phyloP scores from a whole-genome alignment of 2,888 invertebrate genomes.

The Diogma glabrata region DNA sequence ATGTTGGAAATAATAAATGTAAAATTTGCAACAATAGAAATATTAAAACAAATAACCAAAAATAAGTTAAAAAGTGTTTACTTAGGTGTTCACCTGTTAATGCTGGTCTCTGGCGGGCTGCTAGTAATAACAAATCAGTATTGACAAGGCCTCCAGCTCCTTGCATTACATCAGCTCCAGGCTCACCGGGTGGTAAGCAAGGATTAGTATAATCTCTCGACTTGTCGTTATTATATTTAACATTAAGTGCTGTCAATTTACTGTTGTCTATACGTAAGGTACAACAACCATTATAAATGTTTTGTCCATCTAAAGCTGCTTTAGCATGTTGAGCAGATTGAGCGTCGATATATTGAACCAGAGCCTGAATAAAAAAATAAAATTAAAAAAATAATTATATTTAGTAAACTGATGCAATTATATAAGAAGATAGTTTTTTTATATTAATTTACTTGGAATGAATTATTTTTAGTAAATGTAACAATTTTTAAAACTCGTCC shows the following conservation, averaged over 20 bases:
- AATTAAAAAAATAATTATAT: neutral
- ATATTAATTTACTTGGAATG: constrained; percentile 35
- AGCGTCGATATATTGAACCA: constrained; percentile 97
- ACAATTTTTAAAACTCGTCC: constrained; percentile 99
- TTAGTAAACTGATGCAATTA: neutral
- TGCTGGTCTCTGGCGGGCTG: constrained; percentile 36
- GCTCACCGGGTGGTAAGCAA: constrained; percentile 88
- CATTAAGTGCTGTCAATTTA: constrained; percentile 94
- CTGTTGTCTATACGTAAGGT: constrained; percentile 98
- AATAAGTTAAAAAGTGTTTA: too few species aligned
- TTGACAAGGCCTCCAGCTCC: constrained; percentile 42
- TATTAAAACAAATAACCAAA: constrained; percentile 16
- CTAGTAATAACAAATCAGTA: constrained; percentile 40
- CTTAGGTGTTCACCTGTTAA: constrained; percentile 37
- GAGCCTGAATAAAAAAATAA: constrained; percentile 66
- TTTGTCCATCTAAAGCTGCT: constrained; percentile 93
- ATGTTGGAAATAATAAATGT: too few species aligned
- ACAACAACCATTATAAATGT: constrained; percentile 99
- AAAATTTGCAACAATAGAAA: too few species aligned
- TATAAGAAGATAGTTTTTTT: neutral
- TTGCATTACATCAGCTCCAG: constrained; percentile 47
- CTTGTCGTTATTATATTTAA: constrained; percentile 99
- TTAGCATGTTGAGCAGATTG: constrained; percentile 95
- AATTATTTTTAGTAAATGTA: constrained; percentile 99
- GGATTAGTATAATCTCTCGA: constrained; percentile 99